Base-by-base conservation (phyloP, 2,113 vertebrate genomes). In the Barbus barbus region DNA sequence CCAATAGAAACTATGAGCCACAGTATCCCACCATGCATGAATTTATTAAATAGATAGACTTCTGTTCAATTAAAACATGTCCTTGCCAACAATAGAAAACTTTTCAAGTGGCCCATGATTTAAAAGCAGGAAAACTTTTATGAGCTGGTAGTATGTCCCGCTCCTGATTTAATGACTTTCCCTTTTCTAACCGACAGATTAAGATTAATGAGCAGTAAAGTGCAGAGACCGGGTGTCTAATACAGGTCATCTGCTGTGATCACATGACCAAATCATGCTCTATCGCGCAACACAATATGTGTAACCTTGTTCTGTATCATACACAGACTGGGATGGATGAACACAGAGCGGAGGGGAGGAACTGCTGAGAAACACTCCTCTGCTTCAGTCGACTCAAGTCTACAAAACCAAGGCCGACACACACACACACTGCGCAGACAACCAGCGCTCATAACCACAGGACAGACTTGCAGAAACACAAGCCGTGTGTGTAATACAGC, bases 401-500 rank as follows among this genome's bases (percentile, higher is more conserved):
- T 60, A 60, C 56, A 60, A 60, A 60, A 60, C 56, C 24, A n/a
- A 24, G 3, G 22, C 9, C 11, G 56, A 58, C 51, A 56, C 56
- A 58, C 53, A 56, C 20, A 82, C 74, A 79, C 86, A 65, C 5
- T 8, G 20, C 1, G 16, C 48, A 53, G 0, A 2, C 48, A 53
- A 53, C 16, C 46, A 48, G 46, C 46, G 1, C 46, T 48, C 46
- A 48, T 14, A 48, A 48, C 4, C 14, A 48, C 46, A 48, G 14
- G 46, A 4, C 46, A 16, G 46, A 48, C 46, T 1, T 48, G 46
- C 46, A 1, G 13, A 48, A 48, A 83, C 85, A 83, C 83, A 67
- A 86, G 65, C n/a, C n/a, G n/a, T 18, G 28, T 18, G 38, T 91
- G n/a, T n/a, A n/a, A n/a, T n/a, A 87, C 90, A 89, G 1, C 24